phyloP scores from a whole-genome alignment of 1,140 invertebrate genomes.

The Leptinotarsa lineolata region DNA sequence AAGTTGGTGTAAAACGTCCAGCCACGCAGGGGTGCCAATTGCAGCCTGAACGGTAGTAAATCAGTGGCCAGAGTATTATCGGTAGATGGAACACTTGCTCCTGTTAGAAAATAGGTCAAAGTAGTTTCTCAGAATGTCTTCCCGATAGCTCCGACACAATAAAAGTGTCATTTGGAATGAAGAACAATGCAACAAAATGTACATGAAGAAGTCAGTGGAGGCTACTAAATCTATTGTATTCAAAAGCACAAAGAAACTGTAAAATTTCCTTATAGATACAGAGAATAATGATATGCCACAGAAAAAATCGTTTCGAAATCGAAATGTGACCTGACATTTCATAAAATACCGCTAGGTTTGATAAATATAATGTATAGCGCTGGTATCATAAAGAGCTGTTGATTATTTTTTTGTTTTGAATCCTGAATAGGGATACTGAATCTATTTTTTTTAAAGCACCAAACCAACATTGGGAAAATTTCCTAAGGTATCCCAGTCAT shows the following conservation, averaged over 20 bases:
- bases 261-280: too few relatives aligned
- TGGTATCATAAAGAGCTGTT: too few relatives aligned
- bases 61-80: constrained; percentile 19
- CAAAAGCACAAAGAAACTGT: background rate
- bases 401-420: too few relatives aligned
- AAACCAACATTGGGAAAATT: too few relatives aligned
- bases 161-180: constrained; percentile 13
- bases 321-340: too few relatives aligned
- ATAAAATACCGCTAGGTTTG: too few relatives aligned
- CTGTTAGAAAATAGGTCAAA: constrained; percentile 11
- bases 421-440: too few relatives aligned
- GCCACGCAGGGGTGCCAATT: constrained; percentile 16
- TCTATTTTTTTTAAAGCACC: too few relatives aligned
- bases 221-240: background rate
- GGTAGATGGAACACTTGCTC: constrained; percentile 13
- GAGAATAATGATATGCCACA: too few relatives aligned
- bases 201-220: background rate
- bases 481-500: too few relatives aligned
- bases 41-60: constrained; percentile 16
- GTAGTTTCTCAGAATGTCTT: constrained; percentile 1
- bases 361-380: too few relatives aligned
- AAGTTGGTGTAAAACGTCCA: constrained; percentile 7
- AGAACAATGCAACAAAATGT: background rate
- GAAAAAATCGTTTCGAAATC: too few relatives aligned
- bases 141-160: background rate